Evolutionary conservation across 2,888 invertebrate genomes (phyloP), one percentile per base, ranked within the genome.

Genomic region (Drosophila aldrichi): DNA sequence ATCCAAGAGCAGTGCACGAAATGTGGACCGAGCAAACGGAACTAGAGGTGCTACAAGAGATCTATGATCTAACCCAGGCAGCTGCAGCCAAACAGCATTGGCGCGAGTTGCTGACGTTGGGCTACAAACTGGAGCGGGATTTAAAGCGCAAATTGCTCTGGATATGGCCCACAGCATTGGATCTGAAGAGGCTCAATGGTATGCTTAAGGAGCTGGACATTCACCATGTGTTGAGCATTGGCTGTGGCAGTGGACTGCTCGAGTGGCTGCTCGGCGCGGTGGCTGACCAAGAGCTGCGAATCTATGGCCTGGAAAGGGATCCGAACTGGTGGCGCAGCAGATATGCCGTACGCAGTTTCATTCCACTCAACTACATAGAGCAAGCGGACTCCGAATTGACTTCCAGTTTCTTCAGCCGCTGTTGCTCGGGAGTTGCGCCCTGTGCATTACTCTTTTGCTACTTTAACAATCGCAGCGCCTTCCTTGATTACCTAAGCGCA

Each of bases 231-330:
- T 91, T 95, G 63, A 97, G 97, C 78, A 92, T 97, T 40, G 97
- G 97, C 1, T 97, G 97, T 91, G 97, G 97, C 16, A 95, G 95
- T 74, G 97, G 97, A 0, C 93, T 97, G n/a, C 93, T 97, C 36
- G 97, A 97, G 92, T 97, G 97, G 97, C 94, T 97, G 77, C 93
- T 97, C 52, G 93, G 93, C 91, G 94, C 95, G 81, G 94, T 95
- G 81, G 95, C 56, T 0, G 60, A 40, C 0, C 29, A 52, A 2
- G 22, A 22, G 1, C n/a, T 77, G 3, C 29, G 52, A 1, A 54
- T 85, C 12, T 92, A 94, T 61, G 97, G 97, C 7, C 92, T 96
- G 43, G 97, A 97, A 94, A 94, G 96, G n/a, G 97, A 97, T 91
- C 94, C 94, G 54, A 94, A 94, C 0, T 97, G 97, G 97, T 97